Evolutionary conservation across 2,113 vertebrate species (phyloP), one percentile per base, ranked within the genome.

Genomic region (Oceanites oceanicus): DNA sequence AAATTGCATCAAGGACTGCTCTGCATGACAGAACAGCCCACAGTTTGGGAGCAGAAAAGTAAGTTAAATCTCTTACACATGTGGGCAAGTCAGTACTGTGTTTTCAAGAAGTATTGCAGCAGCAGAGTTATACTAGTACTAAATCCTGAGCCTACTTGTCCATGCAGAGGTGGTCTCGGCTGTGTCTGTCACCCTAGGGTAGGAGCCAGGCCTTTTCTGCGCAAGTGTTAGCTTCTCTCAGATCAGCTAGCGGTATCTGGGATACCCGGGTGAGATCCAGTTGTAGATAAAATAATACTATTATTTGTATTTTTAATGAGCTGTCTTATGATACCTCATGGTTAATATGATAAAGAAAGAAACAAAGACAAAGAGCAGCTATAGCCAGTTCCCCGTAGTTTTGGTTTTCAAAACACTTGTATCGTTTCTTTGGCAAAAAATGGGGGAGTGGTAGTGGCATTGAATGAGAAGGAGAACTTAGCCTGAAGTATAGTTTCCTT

Each of bases 401-500:
- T 70, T 50, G 59, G 38, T 71, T 94, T 96, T 95, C 86, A 85
- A 65, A 96, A 86, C 67, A n/a, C 59, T 93, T 79, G 47, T 88
- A 66, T 90, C 21, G 2, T 76, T 90, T 85, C 47, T 94, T 88
- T 73, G 67, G 81, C 91, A 91, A 95, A 93, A 95, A 94, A 79
- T 52, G 65, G 76, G 81, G 95, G 94, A 93, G 88, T 92, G 68
- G 36, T 47, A 92, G 71, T 13, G 34, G 91, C 84, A 75, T 17
- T 73, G 79, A 78, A 58, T 49, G 86, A 95, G 97, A 94, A 50
- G 17, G 55, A 68, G 21, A 95, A 55, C 68, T 78, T 32, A 95
- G 86, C 72, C 94, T 95, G 73, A 79, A 94, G 86, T 65, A 61
- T 38, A 91, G 90, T 84, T 94, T 96, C 89, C 89, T 86, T 96